Evolutionary conservation across 2,113 vertebrate genomes (phyloP).

Genomic region (Irena cyanogastra): DNA sequence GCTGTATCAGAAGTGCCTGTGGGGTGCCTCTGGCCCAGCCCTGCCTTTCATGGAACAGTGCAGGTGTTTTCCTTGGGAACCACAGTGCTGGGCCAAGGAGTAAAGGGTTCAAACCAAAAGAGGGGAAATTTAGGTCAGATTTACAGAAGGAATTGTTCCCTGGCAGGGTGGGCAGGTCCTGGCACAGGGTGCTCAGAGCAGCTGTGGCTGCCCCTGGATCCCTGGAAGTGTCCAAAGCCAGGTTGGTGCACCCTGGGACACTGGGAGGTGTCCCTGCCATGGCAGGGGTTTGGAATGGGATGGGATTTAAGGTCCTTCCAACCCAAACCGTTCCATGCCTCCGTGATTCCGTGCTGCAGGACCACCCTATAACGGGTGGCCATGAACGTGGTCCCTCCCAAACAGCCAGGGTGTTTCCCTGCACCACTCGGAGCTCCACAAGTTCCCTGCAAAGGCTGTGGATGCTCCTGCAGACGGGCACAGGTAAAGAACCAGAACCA

Average conservation of each 20-base stretch:
- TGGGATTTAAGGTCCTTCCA: neutral
- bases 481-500: neutral
- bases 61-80: neutral
- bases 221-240: neutral
- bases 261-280: neutral
- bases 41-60: neutral
- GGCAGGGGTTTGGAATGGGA: neutral
- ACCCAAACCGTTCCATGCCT: neutral
- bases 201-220: neutral
- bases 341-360: neutral
- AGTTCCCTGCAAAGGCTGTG: neutral
- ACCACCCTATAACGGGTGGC: accelerated
- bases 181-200: neutral
- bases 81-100: neutral
- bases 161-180: neutral
- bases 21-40: neutral
- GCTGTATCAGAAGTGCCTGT: neutral
- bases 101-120: neutral
- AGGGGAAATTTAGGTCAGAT: neutral
- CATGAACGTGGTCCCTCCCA: neutral
- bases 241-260: accelerated
- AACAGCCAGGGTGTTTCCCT: neutral
- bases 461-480: accelerated
- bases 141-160: neutral
- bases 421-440: neutral